phyloP scores from a whole-genome alignment of 2,113 vertebrate genomes.

The Sylvilagus bachmani region DNA sequence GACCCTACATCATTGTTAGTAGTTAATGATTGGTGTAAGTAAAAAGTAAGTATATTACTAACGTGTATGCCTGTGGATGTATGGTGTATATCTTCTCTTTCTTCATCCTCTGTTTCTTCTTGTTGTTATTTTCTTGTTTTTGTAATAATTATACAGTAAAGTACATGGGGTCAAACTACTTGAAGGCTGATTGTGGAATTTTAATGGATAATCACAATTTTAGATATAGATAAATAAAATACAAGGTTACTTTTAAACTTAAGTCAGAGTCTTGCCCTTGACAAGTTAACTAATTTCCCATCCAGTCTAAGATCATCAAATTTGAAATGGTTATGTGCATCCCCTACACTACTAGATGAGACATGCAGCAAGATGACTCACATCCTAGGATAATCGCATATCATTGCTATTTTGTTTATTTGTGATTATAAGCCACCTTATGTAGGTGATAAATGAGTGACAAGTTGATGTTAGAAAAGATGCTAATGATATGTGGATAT shows the following conservation, averaged over 20 bases:
- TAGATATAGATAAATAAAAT: conserved; percentile 18
- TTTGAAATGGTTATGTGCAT: background rate
- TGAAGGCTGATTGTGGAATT: background rate
- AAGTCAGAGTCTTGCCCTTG: background rate
- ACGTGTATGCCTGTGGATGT: background rate
- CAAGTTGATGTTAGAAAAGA: background rate
- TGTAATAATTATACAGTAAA: conserved; percentile 8
- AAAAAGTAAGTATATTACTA: background rate
- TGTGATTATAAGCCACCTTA: background rate
- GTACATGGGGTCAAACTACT: background rate
- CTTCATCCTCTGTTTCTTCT: background rate
- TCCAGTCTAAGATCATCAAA: background rate
- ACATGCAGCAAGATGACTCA: accelerated
- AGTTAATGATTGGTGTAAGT: background rate
- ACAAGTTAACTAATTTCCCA: background rate
- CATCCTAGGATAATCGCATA: background rate
- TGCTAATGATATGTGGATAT: background rate
- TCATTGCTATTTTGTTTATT: background rate
- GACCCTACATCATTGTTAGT: background rate
- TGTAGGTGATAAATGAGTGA: background rate
- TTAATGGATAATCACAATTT: background rate
- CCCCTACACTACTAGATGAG: accelerated
- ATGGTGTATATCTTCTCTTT: background rate
- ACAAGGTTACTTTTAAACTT: background rate
- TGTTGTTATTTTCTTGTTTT: background rate